Evolutionary conservation across 2,113 vertebrate genomes (phyloP).

Genomic region (Diglossa brunneiventris): DNA sequence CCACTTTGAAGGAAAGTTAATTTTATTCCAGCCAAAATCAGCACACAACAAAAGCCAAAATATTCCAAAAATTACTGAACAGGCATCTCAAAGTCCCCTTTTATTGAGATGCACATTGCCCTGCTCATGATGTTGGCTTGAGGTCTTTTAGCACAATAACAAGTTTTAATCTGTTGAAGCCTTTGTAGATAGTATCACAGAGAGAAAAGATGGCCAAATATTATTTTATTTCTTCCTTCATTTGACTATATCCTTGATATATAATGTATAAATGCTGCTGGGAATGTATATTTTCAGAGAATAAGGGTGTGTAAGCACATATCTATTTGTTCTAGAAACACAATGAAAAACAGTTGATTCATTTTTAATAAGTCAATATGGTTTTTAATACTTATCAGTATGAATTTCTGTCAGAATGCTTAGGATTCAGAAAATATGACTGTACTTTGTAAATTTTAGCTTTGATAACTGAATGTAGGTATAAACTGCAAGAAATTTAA

Average conservation of each 20-base stretch:
- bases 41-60: not conserved
- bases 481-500: not conserved
- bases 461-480: not conserved
- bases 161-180: not conserved
- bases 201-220: not conserved
- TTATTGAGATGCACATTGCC: not conserved
- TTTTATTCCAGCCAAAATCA: not conserved
- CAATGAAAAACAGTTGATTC: not conserved
- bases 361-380: not conserved
- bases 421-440: not conserved
- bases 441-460: not conserved
- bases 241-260: not conserved
- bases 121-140: not conserved
- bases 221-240: not conserved
- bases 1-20: not conserved
- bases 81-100: not conserved
- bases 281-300: not conserved
- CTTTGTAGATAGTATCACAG: not conserved
- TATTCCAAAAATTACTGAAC: not conserved
- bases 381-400: not conserved
- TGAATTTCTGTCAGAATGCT: not conserved
- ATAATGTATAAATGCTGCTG: not conserved
- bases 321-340: not conserved
- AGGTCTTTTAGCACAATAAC: not conserved
- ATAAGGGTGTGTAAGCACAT: not conserved